A percentile compares a stretch with the other conserved stretches of the same genome.
phyloP scores from a whole-genome alignment of 2,113 vertebrate genomes.

The chimpanzee (Pan troglodytes) region DNA sequence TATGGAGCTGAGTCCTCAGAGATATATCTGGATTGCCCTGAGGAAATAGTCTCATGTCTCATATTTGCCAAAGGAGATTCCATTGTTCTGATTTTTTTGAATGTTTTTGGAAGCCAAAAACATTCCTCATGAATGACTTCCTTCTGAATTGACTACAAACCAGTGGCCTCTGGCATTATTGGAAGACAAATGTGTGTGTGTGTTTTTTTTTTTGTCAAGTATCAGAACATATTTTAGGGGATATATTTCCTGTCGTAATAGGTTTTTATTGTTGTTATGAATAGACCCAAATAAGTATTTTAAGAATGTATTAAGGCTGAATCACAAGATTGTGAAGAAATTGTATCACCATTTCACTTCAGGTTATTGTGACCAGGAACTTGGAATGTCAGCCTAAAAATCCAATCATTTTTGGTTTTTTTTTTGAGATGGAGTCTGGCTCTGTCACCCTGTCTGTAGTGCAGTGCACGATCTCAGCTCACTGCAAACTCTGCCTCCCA shows the following conservation, averaged over 20 bases:
- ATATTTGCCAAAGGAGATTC: neutral
- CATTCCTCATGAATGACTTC: neutral
- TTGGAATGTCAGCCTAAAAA: neutral
- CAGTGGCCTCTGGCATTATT: neutral
- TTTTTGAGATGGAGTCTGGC: no score
- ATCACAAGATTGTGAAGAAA: neutral
- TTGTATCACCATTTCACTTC: neutral
- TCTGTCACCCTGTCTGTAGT: no score
- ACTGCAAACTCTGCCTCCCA: no score
- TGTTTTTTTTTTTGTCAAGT: neutral
- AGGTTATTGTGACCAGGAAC: neutral
- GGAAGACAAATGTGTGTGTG: neutral
- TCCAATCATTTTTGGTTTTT: neutral
- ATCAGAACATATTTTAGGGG: neutral
- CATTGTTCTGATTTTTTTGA: neutral
- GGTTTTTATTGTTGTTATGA: neutral
- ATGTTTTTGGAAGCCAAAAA: neutral
- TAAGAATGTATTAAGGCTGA: neutral
- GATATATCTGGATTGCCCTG: neutral
- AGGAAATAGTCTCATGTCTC: neutral
- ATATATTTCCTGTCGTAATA: neutral
- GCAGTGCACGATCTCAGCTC: no score
- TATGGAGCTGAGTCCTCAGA: neutral
- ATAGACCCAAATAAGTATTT: neutral
- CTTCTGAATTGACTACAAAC: slow-evolving; percentile 19